Conservation (phyloP, 2,888 invertebrate species). For the Girardia tigrina region DNA sequence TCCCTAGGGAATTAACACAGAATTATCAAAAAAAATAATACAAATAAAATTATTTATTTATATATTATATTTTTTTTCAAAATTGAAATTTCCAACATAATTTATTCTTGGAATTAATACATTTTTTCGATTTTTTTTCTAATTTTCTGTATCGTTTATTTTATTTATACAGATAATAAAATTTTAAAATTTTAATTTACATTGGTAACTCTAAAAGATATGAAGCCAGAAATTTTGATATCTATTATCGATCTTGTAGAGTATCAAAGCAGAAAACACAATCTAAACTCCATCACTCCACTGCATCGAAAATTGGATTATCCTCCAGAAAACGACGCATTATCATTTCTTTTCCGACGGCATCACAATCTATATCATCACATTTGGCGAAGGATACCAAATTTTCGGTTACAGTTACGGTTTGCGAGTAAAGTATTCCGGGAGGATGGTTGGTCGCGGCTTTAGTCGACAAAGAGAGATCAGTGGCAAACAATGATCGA, state of each 20-base stretch:
- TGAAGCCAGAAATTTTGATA: neutral
- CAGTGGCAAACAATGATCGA: neutral
- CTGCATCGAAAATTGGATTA: constrained; percentile 6
- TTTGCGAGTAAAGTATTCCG: constrained; percentile 13
- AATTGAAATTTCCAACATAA: too few species aligned
- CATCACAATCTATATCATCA: neutral
- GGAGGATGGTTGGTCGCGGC: neutral
- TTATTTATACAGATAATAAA: too few species aligned
- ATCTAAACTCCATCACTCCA: neutral
- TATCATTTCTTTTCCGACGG: neutral
- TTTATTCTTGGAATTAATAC: too few species aligned
- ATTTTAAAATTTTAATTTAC: too few species aligned
- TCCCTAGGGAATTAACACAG: too few species aligned
- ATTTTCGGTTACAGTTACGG: neutral
- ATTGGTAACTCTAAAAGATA: neutral
- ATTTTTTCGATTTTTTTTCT: too few species aligned
- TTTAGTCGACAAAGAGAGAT: constrained; percentile 2
- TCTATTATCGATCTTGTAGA: neutral
- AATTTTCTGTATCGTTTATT: too few species aligned
- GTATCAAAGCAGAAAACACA: neutral
- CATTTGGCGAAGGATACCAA: neutral
- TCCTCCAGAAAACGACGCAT: constrained; percentile 12
- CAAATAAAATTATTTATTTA: too few species aligned
- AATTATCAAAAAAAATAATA: too few species aligned
- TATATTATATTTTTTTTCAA: too few species aligned